phyloP scores from a whole-genome alignment of 2,113 vertebrate species.

The Xenus cinereus region DNA sequence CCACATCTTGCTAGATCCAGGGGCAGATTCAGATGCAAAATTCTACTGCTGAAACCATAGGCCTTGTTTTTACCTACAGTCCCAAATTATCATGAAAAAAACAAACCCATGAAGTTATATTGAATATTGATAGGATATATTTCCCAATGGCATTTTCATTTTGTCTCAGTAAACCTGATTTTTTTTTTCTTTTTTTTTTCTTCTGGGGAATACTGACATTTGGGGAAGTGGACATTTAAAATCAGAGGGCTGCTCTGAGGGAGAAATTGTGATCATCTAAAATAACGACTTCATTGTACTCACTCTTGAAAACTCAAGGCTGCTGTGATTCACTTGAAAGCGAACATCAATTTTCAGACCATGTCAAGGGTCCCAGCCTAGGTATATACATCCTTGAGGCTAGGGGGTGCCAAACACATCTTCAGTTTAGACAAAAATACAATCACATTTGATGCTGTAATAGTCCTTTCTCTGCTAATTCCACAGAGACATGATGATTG shows the following conservation, averaged over 20 bases:
- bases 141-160: background rate
- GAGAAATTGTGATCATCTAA: background rate
- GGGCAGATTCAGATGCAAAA: background rate
- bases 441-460: background rate
- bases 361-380: background rate
- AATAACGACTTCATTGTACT: background rate
- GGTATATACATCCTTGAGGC: background rate
- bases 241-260: background rate
- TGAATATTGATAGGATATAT: background rate
- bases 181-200: background rate
- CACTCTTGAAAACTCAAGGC: background rate
- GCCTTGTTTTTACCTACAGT: background rate
- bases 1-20: background rate
- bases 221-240: background rate
- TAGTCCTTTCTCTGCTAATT: background rate
- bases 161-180: background rate
- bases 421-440: background rate
- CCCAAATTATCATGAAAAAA: background rate
- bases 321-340: background rate
- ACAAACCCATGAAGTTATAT: accelerated
- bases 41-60: background rate
- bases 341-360: background rate
- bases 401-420: background rate
- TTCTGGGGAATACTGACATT: background rate
- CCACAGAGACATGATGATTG: background rate